Evolutionary conservation across 2,888 invertebrate species (phyloP).

Genomic region (Molorchus minor): DNA sequence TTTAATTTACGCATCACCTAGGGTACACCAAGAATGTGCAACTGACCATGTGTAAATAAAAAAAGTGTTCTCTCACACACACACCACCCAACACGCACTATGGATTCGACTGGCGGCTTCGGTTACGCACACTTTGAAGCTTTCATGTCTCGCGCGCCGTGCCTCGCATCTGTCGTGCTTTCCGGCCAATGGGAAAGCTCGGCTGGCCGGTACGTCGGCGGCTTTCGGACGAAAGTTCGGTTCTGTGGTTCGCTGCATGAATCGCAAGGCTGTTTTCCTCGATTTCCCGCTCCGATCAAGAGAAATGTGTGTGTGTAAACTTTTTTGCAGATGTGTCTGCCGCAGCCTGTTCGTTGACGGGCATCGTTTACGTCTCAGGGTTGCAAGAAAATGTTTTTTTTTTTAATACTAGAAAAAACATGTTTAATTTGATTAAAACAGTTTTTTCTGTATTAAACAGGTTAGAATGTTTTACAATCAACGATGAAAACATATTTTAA

Average conservation of each 20-base stretch:
- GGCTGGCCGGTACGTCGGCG: constrained; percentile 41
- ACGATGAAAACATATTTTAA: too few relatives aligned
- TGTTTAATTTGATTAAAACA: too few relatives aligned
- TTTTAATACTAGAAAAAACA: too few relatives aligned
- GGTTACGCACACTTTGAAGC: constrained; percentile 59
- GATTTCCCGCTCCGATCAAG: constrained; percentile 27
- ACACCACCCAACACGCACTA: constrained; percentile 60
- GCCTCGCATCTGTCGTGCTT: constrained; percentile 61
- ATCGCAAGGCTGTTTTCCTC: constrained; percentile 37
- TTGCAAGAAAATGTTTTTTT: too few relatives aligned
- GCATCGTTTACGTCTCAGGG: too few relatives aligned
- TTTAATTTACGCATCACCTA: too few relatives aligned
- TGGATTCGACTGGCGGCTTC: constrained; percentile 59
- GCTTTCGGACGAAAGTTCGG: constrained; percentile 38
- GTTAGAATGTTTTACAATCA: too few relatives aligned
- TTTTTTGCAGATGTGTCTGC: constrained; percentile 12
- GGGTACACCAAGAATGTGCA: constrained; percentile 36
- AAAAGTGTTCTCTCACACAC: constrained; percentile 60
- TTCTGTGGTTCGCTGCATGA: constrained; percentile 23
- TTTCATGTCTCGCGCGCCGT: constrained; percentile 61
- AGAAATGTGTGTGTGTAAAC: neutral
- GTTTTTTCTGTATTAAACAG: too few relatives aligned
- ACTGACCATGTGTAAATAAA: constrained; percentile 63
- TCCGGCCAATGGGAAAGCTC: constrained; percentile 58
- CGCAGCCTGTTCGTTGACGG: too few relatives aligned